Percentiles rank a stretch among this genome's conserved stretches.
Evolutionary conservation across 2,113 vertebrate genomes (phyloP).

Genomic region (Hippocampus mohnikei): DNA sequence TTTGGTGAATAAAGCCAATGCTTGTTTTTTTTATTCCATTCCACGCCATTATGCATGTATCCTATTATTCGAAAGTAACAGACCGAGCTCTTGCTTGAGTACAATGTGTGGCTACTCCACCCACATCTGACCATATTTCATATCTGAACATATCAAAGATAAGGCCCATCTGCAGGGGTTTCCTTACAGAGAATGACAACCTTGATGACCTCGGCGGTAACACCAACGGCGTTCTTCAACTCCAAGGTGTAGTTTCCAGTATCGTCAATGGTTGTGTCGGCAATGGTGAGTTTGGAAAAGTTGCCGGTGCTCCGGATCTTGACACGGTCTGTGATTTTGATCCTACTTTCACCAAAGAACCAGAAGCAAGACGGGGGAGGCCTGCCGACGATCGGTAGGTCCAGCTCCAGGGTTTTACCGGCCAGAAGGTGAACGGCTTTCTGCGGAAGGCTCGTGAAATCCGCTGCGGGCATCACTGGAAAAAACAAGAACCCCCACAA

Average conservation of each 20-base stretch:
- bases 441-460: slow-evolving; percentile 87
- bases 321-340: slow-evolving; percentile 85
- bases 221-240: slow-evolving; percentile 86
- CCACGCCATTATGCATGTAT: too few relatives aligned
- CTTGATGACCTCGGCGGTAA: slow-evolving; percentile 82
- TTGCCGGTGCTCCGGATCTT: slow-evolving; percentile 84
- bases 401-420: slow-evolving; percentile 87
- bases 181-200: slow-evolving; percentile 90
- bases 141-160: not conserved
- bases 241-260: slow-evolving; percentile 89
- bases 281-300: slow-evolving; percentile 82
- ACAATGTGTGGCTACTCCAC: too few relatives aligned
- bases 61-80: too few relatives aligned
- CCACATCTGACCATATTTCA: not conserved
- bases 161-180: not conserved
- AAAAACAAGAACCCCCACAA: not conserved
- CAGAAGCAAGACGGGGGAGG: slow-evolving; percentile 88
- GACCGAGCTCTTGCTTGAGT: too few relatives aligned
- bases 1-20: too few relatives aligned
- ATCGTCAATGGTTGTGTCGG: slow-evolving; percentile 89
- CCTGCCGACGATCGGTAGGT: slow-evolving; percentile 85
- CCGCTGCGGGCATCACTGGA: slow-evolving; percentile 87
- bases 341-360: slow-evolving; percentile 84
- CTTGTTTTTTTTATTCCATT: too few relatives aligned
- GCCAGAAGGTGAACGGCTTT: slow-evolving; percentile 86